Conservation (phyloP, 1,140 invertebrate genomes). For the Dendrolimus kikuchii region DNA sequence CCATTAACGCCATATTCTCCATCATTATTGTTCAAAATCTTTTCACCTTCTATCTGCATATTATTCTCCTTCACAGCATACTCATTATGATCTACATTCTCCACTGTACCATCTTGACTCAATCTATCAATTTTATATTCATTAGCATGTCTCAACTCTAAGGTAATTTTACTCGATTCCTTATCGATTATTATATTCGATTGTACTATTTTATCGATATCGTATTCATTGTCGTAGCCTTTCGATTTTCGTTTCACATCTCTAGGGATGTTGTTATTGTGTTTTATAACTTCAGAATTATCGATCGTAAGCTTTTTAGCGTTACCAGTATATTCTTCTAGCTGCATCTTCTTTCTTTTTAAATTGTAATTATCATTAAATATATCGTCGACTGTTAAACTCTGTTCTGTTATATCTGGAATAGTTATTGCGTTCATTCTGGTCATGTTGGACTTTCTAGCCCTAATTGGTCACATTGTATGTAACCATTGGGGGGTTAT, state of each 20-base stretch:
- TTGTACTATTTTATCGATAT: slow-evolving; percentile 27
- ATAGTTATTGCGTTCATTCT: slow-evolving; percentile 51
- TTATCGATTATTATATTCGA: slow-evolving; percentile 49
- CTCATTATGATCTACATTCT: slow-evolving; percentile 7
- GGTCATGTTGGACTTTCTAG: slow-evolving; percentile 42
- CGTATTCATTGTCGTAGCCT: slow-evolving; percentile 18
- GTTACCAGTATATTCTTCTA: slow-evolving; percentile 20
- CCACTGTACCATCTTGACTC: slow-evolving; percentile 1
- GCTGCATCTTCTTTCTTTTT: slow-evolving; percentile 34
- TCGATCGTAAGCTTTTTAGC: slow-evolving; percentile 21
- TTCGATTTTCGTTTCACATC: slow-evolving; percentile 36
- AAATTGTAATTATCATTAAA: slow-evolving; percentile 37
- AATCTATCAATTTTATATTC: slow-evolving; percentile 3
- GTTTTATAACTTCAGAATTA: slow-evolving; percentile 31
- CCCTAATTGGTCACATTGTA: slow-evolving; percentile 66
- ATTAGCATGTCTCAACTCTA: slow-evolving; percentile 45
- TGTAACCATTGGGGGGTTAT: slow-evolving; percentile 39
- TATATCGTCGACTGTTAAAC: slow-evolving; percentile 42
- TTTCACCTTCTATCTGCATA: slow-evolving; percentile 4
- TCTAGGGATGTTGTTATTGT: slow-evolving; percentile 11
- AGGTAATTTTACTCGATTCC: slow-evolving; percentile 40
- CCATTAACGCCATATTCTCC: slow-evolving; percentile 6
- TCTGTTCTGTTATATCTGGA: slow-evolving; percentile 43
- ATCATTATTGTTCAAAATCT: slow-evolving; percentile 10
- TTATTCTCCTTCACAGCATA: slow-evolving; percentile 2